These are phyloP conservation scores for Penaeus chinensis DNA, from an alignment of 1,140 invertebrate species.

Conservation along the genomic window DNA sequence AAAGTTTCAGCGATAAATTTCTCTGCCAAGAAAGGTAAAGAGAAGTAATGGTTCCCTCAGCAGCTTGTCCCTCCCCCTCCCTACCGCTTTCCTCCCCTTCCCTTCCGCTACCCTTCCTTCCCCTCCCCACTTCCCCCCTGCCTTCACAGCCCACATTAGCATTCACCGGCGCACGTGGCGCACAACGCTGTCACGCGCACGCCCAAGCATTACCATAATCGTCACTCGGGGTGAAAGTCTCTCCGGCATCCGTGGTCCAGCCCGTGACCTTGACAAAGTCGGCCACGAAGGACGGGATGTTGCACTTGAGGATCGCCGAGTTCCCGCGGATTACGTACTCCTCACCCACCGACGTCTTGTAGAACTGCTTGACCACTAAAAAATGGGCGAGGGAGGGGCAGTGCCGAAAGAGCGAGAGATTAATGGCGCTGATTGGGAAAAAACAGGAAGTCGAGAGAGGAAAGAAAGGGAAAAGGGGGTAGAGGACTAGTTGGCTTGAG, in stretches of 20 bases:
- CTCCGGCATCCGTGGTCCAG: conserved; percentile 78
- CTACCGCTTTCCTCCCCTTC: no score
- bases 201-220: conserved; percentile 40
- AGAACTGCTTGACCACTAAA: conserved; percentile 88
- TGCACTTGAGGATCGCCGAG: conserved; percentile 70
- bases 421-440: neutral
- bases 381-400: neutral
- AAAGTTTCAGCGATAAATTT: no score
- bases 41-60: no score
- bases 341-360: conserved; percentile 74
- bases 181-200: no score
- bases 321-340: conserved; percentile 70
- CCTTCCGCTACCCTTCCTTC: no score
- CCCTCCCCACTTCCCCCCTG: no score
- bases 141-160: no score
- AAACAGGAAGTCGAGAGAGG: neutral
- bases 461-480: neutral
- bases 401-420: neutral
- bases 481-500: neutral
- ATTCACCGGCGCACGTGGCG: no score
- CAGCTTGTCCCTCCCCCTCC: no score
- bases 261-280: conserved; percentile 69
- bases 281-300: conserved; percentile 69
- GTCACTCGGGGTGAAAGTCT: conserved; percentile 7
- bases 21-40: no score